Evolutionary conservation across 2,888 invertebrate species (phyloP).

Genomic region (Brassicogethes aeneus): DNA sequence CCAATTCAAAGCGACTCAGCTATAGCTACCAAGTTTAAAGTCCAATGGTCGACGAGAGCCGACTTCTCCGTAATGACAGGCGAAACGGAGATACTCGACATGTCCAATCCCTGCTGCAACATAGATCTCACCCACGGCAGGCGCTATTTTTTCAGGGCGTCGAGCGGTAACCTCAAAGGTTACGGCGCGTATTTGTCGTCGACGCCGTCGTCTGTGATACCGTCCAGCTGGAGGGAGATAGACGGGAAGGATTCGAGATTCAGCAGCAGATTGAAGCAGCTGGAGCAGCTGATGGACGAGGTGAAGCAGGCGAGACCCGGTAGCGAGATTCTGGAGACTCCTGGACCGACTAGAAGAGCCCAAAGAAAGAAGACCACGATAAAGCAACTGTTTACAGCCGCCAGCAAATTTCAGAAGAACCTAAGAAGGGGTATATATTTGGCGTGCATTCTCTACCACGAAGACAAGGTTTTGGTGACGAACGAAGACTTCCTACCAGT

Average conservation of each 20-base stretch:
- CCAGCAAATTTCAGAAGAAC: conserved; percentile 94
- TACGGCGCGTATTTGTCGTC: conserved; percentile 72
- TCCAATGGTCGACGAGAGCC: conserved; percentile 87
- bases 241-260: conserved; percentile 60
- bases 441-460: conserved; percentile 88
- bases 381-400: conserved; percentile 89
- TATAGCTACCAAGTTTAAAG: conserved; percentile 87
- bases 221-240: conserved; percentile 90
- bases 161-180: conserved; percentile 90
- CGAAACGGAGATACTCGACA: conserved; percentile 64
- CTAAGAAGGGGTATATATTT: conserved; percentile 88
- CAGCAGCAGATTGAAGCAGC: conserved; percentile 59
- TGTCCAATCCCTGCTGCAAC: conserved; percentile 51
- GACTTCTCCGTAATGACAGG: conserved; percentile 79
- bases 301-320: conserved; percentile 52
- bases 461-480: conserved; percentile 92
- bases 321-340: conserved; percentile 58
- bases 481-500: conserved; percentile 96
- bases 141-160: conserved; percentile 81
- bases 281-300: conserved; percentile 66
- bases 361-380: conserved; percentile 84
- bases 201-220: conserved; percentile 76
- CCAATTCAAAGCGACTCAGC: conserved; percentile 64
- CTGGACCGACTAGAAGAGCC: conserved; percentile 57
- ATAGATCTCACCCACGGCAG: conserved; percentile 76